A percentile compares a stretch with the other conserved stretches of the same genome.
phyloP scores from a whole-genome alignment of 2,113 vertebrate genomes.

The Channa argus region DNA sequence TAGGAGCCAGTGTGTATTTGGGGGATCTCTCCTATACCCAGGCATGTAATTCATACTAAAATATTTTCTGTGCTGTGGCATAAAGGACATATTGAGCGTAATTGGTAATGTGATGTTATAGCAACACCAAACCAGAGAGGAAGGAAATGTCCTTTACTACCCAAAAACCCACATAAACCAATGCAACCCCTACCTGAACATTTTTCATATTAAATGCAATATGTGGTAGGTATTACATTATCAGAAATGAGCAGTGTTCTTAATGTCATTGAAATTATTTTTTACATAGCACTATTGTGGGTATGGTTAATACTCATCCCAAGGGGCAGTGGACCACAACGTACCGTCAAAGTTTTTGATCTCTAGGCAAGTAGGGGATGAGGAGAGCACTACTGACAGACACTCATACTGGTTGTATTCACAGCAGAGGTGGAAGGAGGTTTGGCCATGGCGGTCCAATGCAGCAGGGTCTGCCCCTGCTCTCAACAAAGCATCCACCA shows the following conservation, averaged over 20 bases:
- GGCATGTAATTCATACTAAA: not conserved
- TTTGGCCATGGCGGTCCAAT: conserved; percentile 90
- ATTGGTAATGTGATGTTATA: conserved; percentile 3
- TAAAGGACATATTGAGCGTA: not conserved
- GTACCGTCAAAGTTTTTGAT: conserved; percentile 89
- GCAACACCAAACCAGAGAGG: conserved; percentile 41
- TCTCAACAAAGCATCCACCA: conserved; percentile 82
- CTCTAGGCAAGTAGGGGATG: conserved; percentile 76
- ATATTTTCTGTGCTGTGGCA: not conserved
- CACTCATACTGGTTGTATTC: conserved; percentile 84
- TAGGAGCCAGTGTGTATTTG: not conserved
- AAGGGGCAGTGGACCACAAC: conserved; percentile 2
- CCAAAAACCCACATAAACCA: conserved; percentile 35
- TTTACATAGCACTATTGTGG: not conserved
- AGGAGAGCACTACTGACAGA: conserved; percentile 79
- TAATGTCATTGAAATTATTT: not conserved
- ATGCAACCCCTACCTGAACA: conserved; percentile 8
- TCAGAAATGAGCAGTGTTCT: not conserved
- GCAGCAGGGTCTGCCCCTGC: conserved; percentile 84
- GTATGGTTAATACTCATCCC: not conserved
- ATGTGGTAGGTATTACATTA: not conserved
- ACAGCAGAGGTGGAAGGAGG: conserved; percentile 87
- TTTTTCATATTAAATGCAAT: no score
- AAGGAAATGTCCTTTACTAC: conserved; percentile 54
- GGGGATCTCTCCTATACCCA: conserved; percentile 3